phyloP scores from a whole-genome alignment of 2,888 invertebrate species.

The Brenthis daphne region DNA sequence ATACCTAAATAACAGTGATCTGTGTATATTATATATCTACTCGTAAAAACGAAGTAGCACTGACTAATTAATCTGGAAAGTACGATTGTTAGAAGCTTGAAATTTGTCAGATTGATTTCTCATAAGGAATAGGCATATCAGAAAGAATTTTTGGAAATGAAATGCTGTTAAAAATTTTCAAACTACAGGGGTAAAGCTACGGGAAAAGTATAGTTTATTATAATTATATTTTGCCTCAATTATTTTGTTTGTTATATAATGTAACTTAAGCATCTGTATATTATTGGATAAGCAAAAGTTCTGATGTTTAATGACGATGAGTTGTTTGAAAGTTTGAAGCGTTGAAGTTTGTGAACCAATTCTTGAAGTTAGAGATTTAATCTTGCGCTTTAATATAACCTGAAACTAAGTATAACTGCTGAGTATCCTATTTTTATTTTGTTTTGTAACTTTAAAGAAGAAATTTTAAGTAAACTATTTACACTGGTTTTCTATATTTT shows the following conservation, averaged over 20 bases:
- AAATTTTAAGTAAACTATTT: not conserved
- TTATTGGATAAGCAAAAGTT: slow-evolving; percentile 17
- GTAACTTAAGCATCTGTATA: slow-evolving; percentile 2
- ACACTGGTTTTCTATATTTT: too few species aligned
- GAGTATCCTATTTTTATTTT: slow-evolving; percentile 20
- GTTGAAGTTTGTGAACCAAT: slow-evolving; percentile 41
- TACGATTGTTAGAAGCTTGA: too few species aligned
- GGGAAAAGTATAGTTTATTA: too few species aligned
- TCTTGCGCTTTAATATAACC: slow-evolving; percentile 36
- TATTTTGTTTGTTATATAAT: not conserved
- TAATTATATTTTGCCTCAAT: too few species aligned
- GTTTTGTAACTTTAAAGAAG: not conserved
- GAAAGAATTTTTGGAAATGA: too few species aligned
- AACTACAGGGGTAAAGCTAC: not conserved
- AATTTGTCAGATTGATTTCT: too few species aligned
- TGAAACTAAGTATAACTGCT: slow-evolving; percentile 27
- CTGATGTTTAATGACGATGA: slow-evolving; percentile 32
- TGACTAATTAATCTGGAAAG: too few species aligned
- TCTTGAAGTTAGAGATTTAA: slow-evolving; percentile 38
- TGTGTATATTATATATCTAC: too few species aligned
- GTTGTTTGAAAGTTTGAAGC: slow-evolving; percentile 38
- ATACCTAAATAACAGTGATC: too few species aligned
- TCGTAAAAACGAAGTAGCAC: too few species aligned
- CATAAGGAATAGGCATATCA: too few species aligned
- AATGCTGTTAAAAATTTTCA: too few species aligned